Evolutionary conservation across 2,888 invertebrate species (phyloP).

Genomic region (Stenurella melanura): DNA sequence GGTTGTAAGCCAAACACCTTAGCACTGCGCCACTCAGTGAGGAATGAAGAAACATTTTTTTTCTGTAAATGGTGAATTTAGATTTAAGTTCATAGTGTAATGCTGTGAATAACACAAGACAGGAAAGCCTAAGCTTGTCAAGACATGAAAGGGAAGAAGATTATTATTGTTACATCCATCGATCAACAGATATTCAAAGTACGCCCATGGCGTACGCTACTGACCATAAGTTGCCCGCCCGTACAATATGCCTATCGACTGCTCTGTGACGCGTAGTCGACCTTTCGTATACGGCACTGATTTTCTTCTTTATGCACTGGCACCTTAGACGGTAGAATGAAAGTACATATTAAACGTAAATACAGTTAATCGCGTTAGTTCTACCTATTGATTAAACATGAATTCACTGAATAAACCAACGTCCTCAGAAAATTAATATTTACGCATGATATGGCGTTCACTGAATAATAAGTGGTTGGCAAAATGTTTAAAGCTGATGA

Average conservation of each 20-base stretch:
- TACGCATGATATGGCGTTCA: slow-evolving; percentile 38
- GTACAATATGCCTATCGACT: background rate
- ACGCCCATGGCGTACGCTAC: background rate
- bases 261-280: background rate
- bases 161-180: too few species aligned
- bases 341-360: slow-evolving; percentile 41
- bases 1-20: too few species aligned
- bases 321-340: slow-evolving; percentile 12
- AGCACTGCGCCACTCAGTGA: too few species aligned
- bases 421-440: slow-evolving; percentile 42
- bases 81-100: too few species aligned
- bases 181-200: too few species aligned
- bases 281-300: slow-evolving; percentile 5
- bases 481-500: background rate
- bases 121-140: too few species aligned
- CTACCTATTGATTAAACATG: slow-evolving; percentile 48
- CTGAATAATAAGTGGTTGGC: slow-evolving; percentile 29
- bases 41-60: too few species aligned
- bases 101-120: too few species aligned
- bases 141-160: too few species aligned
- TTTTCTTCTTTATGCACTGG: slow-evolving; percentile 21
- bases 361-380: slow-evolving; percentile 50
- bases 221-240: background rate
- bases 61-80: too few species aligned
- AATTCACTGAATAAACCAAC: slow-evolving; percentile 45